phyloP scores from a whole-genome alignment of 2,797 vertebrate species.

The Chelon labrosus region DNA sequence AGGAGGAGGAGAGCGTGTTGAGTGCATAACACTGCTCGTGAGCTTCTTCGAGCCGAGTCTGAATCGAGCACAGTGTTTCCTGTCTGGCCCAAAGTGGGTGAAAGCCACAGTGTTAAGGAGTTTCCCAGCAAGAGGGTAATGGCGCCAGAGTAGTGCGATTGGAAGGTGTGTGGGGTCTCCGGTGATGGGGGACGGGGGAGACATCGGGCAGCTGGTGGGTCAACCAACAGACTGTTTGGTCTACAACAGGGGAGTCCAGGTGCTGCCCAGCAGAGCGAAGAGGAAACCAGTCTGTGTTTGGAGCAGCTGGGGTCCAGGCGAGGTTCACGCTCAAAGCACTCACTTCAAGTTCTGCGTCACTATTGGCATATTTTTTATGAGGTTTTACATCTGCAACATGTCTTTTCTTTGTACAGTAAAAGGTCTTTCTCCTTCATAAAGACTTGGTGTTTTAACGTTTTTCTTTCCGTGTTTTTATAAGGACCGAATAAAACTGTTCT shows the following conservation, averaged over 20 bases:
- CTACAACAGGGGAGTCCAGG: constrained; percentile 48
- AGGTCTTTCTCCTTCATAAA: constrained; percentile 69
- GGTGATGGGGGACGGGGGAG: background rate
- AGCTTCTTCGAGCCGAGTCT: constrained; percentile 53
- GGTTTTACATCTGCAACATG: constrained; percentile 62
- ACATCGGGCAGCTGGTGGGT: constrained; percentile 39
- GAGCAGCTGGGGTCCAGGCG: constrained; percentile 56
- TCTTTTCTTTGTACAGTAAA: constrained; percentile 71
- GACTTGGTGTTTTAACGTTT: constrained; percentile 61
- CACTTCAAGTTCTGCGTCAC: constrained; percentile 69
- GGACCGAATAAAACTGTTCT: constrained; percentile 26
- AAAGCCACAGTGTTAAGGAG: constrained; percentile 60
- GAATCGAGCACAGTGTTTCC: constrained; percentile 63
- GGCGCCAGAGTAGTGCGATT: constrained; percentile 9
- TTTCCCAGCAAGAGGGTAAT: constrained; percentile 44
- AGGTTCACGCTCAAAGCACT: constrained; percentile 68
- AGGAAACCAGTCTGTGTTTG: constrained; percentile 37
- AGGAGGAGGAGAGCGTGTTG: constrained; percentile 20
- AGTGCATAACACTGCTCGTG: constrained; percentile 50
- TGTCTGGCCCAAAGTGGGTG: constrained; percentile 50
- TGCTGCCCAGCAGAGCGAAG: constrained; percentile 43
- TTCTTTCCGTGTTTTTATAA: constrained; percentile 59
- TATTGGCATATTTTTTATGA: constrained; percentile 72
- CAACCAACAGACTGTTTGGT: constrained; percentile 55
- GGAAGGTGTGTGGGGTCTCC: constrained; percentile 36